A percentile compares a stretch with the other conserved stretches of the same genome.
Conservation (phyloP, 2,113 vertebrate species). For the Limnothrissa miodon region DNA sequence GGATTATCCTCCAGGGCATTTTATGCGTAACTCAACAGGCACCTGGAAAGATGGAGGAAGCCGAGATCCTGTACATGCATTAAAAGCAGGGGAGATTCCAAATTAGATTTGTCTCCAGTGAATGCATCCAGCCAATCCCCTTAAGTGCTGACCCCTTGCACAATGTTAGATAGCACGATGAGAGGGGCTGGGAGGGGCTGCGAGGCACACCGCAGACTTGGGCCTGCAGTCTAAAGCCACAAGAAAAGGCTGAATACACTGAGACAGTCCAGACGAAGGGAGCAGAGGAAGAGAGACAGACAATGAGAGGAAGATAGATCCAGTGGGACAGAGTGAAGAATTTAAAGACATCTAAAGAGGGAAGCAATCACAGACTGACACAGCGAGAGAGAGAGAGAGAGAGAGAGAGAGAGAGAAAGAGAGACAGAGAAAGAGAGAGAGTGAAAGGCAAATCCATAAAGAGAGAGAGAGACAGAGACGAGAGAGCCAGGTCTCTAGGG, state of each 20-base stretch:
- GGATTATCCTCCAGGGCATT: not conserved
- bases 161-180: not conserved
- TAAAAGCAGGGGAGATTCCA: not conserved
- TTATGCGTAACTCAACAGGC: not conserved
- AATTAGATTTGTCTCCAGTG: constrained; percentile 25
- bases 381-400: constrained; percentile 29
- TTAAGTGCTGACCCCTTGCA: constrained; percentile 15
- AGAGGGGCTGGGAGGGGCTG: not conserved
- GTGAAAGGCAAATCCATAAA: constrained; percentile 31
- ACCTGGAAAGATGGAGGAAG: not conserved
- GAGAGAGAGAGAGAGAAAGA: constrained; percentile 45
- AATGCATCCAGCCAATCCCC: constrained; percentile 18
- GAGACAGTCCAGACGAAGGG: not conserved
- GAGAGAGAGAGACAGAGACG: constrained; percentile 16
- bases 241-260: not conserved
- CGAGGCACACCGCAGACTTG: not conserved
- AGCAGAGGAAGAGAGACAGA: not conserved
- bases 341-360: not conserved
- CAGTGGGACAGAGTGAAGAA: not conserved
- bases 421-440: constrained; percentile 27
- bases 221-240: constrained; percentile 1
- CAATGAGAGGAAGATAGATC: not conserved
- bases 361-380: not conserved
- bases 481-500: not conserved
- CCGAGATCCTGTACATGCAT: not conserved